Percentiles rank a stretch among this genome's conserved stretches.
These are phyloP conservation scores for Gonioctena quinquepunctata DNA, from an alignment of 1,140 invertebrate genomes.

Conservation along the genomic window DNA sequence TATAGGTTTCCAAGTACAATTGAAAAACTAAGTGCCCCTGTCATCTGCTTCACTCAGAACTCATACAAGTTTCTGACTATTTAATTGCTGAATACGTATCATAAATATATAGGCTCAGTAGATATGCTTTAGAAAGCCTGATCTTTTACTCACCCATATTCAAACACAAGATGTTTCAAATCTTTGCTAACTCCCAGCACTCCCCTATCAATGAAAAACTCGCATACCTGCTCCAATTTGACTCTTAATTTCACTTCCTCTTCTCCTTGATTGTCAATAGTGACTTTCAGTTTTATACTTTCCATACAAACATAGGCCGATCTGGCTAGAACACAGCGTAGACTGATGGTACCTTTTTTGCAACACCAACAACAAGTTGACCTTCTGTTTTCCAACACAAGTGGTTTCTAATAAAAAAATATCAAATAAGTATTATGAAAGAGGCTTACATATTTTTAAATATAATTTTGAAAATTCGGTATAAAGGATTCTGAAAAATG, in stretches of 20 bases:
- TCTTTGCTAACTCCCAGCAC: conserved; percentile 77
- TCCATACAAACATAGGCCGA: conserved; percentile 83
- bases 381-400: conserved; percentile 70
- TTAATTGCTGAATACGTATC: too few species aligned
- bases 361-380: conserved; percentile 79
- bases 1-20: too few species aligned
- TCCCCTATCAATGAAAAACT: conserved; percentile 82
- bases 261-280: conserved; percentile 79
- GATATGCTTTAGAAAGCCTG: too few species aligned
- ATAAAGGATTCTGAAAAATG: too few species aligned
- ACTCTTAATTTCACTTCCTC: conserved; percentile 72
- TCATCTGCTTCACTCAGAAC: too few species aligned
- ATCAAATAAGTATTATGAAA: background rate
- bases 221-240: conserved; percentile 76
- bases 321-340: conserved; percentile 73
- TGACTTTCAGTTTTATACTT: conserved; percentile 73
- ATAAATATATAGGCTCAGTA: too few species aligned
- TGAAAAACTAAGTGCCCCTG: too few species aligned
- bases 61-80: too few species aligned
- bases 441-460: too few species aligned
- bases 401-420: conserved; percentile 67
- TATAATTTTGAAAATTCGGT: too few species aligned
- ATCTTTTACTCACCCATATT: conserved; percentile 59
- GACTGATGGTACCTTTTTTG: conserved; percentile 69
- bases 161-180: conserved; percentile 71